These are phyloP conservation scores for Euproctis similis DNA, from an alignment of 2,888 invertebrate genomes.

Conservation along the genomic window DNA sequence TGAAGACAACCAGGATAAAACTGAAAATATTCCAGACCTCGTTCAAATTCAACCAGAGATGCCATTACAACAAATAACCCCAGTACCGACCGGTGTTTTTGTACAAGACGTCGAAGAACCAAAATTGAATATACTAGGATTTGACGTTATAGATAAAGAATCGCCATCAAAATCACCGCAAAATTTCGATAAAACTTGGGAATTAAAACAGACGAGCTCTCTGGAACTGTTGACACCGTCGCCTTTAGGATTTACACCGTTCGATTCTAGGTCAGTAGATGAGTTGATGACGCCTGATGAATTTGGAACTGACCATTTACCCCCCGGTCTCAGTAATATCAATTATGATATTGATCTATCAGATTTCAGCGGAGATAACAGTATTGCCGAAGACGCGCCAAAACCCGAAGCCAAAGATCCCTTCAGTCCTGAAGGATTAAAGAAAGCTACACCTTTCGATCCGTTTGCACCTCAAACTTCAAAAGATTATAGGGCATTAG, in stretches of 20 bases:
- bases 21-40: background rate
- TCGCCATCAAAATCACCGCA: constrained; percentile 50
- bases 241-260: constrained; percentile 71
- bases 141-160: constrained; percentile 46
- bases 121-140: constrained; percentile 50
- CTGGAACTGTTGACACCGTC: constrained; percentile 77
- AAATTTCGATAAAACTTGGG: constrained; percentile 45
- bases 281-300: constrained; percentile 79
- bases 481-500: constrained; percentile 33
- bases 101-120: constrained; percentile 24
- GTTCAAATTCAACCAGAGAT: background rate
- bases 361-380: constrained; percentile 83
- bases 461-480: constrained; percentile 68
- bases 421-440: constrained; percentile 71
- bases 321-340: constrained; percentile 79
- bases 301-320: constrained; percentile 64
- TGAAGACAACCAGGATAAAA: constrained; percentile 10
- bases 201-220: constrained; percentile 51
- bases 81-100: constrained; percentile 8
- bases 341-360: constrained; percentile 87
- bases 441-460: constrained; percentile 48
- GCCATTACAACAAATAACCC: constrained; percentile 14
- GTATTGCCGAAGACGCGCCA: constrained; percentile 76
- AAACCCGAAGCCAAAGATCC: constrained; percentile 66
- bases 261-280: constrained; percentile 76